Percentiles rank a stretch among this genome's conserved stretches.
These are phyloP conservation scores for Donacobius atricapilla DNA, from an alignment of 2,113 vertebrate species.

Conservation along the genomic window DNA sequence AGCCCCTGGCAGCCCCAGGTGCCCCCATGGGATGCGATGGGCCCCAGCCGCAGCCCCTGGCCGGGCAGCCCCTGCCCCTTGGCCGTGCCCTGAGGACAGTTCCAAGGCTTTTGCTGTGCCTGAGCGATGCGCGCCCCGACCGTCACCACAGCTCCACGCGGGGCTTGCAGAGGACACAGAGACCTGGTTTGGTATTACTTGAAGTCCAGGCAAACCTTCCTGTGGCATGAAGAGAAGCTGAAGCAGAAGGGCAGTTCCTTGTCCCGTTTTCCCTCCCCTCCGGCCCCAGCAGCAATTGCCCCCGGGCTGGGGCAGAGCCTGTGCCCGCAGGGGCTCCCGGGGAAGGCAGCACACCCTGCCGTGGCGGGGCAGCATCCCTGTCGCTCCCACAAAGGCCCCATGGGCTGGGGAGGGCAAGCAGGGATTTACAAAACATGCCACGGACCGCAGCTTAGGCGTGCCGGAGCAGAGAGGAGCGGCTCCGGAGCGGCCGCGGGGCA, in stretches of 20 bases:
- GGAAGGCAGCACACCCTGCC: rapidly evolving
- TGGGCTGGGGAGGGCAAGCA: not conserved
- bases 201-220: not conserved
- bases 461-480: not conserved
- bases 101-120: not conserved
- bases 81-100: rapidly evolving
- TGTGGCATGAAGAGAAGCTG: not conserved
- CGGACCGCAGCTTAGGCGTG: rapidly evolving
- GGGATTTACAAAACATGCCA: rapidly evolving
- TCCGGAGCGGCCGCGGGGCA: rapidly evolving
- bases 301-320: not conserved
- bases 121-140: rapidly evolving
- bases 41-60: not conserved
- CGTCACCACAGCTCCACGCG: not conserved
- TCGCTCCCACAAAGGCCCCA: not conserved
- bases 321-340: rapidly evolving
- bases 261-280: not conserved
- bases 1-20: not conserved
- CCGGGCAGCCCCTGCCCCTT: not conserved
- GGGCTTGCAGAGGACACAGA: not conserved
- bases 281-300: rapidly evolving
- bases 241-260: not conserved
- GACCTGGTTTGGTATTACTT: rapidly evolving
- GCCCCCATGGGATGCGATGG: not conserved
- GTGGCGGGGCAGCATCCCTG: not conserved